Evolutionary conservation across 2,113 vertebrate species (phyloP).

Genomic region (Coreoperca whiteheadi): DNA sequence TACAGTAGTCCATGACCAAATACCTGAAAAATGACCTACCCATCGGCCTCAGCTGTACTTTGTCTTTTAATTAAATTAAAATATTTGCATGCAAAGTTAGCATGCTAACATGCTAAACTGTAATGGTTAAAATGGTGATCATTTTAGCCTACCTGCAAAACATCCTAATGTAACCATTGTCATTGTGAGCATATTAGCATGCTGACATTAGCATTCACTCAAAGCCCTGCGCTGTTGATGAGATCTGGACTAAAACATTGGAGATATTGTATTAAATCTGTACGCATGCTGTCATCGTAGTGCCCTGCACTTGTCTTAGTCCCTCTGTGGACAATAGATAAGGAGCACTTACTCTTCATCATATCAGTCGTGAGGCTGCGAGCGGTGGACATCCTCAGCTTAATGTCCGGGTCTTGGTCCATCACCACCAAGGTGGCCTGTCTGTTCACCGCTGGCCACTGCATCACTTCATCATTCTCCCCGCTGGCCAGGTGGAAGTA

Average conservation of each 20-base stretch:
- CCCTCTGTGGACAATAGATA: neutral
- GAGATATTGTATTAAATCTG: neutral
- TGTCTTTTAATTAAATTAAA: too few relatives aligned
- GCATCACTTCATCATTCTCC: constrained; percentile 87
- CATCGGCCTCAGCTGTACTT: too few relatives aligned
- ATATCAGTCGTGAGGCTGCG: constrained; percentile 88
- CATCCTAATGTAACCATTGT: neutral
- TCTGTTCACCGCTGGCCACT: constrained; percentile 91
- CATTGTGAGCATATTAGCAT: neutral
- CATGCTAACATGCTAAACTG: too few relatives aligned
- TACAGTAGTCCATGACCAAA: too few relatives aligned
- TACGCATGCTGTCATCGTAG: neutral
- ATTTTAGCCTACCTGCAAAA: neutral
- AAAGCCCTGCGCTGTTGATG: neutral
- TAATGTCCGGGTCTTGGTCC: constrained; percentile 89
- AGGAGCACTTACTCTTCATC: constrained; percentile 56
- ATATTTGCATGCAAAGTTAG: too few relatives aligned
- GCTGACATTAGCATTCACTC: neutral
- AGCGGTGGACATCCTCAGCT: constrained; percentile 90
- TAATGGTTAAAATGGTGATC: too few relatives aligned
- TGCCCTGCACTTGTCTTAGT: neutral
- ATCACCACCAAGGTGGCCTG: constrained; percentile 88
- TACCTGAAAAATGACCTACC: too few relatives aligned
- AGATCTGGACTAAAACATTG: neutral
- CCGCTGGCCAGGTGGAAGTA: constrained; percentile 90